Conservation (phyloP, 2,888 invertebrate genomes). For the Aphidius colemani region DNA sequence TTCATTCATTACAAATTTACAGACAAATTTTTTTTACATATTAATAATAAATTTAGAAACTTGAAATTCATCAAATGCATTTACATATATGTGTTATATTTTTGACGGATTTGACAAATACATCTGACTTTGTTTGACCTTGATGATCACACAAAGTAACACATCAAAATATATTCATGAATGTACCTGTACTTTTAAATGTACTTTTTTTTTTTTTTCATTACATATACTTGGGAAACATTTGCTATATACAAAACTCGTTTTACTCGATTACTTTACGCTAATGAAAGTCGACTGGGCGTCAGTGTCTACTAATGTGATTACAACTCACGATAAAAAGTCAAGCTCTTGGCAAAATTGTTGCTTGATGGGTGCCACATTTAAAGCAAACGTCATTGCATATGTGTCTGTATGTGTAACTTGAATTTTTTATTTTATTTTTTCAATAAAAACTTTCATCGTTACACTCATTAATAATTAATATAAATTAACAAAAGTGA, state of each 20-base stretch:
- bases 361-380: neutral
- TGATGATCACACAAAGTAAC: slow-evolving; percentile 6
- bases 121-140: too few species aligned
- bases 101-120: neutral
- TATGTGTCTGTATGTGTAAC: slow-evolving; percentile 30
- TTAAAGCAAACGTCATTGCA: slow-evolving; percentile 47
- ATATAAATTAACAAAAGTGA: too few species aligned
- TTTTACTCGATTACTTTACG: slow-evolving; percentile 54
- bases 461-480: too few species aligned
- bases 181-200: slow-evolving; percentile 12
- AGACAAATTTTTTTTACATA: neutral
- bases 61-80: too few species aligned
- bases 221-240: neutral
- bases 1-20: too few species aligned
- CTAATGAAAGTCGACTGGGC: slow-evolving; percentile 56
- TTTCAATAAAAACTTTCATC: neutral
- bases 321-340: slow-evolving; percentile 40
- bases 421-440: slow-evolving; percentile 7
- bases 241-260: slow-evolving; percentile 18
- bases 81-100: too few species aligned
- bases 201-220: neutral
- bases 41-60: too few species aligned
- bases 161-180: slow-evolving; percentile 9
- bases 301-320: slow-evolving; percentile 57
- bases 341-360: neutral